Conservation (phyloP, 37 sponge, comb jelly and placozoan species). For the Theonella swinhoei region DNA sequence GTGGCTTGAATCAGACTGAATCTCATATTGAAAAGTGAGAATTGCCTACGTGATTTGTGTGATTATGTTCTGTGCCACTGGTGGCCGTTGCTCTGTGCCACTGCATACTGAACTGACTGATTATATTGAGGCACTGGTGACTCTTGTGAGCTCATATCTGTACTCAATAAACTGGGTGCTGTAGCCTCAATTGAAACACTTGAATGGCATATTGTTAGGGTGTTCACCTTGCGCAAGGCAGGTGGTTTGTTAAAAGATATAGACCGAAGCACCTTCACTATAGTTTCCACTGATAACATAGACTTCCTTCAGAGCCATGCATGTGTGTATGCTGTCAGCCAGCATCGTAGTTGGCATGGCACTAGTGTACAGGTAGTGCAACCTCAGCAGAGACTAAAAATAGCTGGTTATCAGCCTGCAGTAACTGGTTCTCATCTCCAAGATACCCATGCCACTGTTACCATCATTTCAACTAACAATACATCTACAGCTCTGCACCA, state of each 20-base stretch:
- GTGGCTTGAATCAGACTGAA: no score
- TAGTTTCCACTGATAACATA: background rate
- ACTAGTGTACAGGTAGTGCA: background rate
- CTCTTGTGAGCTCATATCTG: background rate
- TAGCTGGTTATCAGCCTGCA: background rate
- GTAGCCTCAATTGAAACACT: background rate
- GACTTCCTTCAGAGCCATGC: background rate
- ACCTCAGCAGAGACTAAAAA: background rate
- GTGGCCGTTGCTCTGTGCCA: no score
- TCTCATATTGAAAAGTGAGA: no score
- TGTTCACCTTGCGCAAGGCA: background rate
- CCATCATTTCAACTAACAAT: no score
- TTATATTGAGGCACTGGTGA: background rate
- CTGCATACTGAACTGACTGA: no score
- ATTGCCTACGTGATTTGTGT: no score
- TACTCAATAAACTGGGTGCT: background rate
- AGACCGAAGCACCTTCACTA: background rate
- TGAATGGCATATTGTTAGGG: background rate
- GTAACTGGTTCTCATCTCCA: no score
- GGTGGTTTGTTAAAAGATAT: background rate
- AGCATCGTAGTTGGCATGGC: slow-evolving; percentile 8
- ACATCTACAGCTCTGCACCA: no score
- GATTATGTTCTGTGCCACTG: no score
- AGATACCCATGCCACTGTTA: no score
- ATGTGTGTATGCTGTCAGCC: background rate